These are phyloP conservation scores for Nematolebias whitei DNA, from an alignment of 2,113 vertebrate genomes.

Conservation along the genomic window DNA sequence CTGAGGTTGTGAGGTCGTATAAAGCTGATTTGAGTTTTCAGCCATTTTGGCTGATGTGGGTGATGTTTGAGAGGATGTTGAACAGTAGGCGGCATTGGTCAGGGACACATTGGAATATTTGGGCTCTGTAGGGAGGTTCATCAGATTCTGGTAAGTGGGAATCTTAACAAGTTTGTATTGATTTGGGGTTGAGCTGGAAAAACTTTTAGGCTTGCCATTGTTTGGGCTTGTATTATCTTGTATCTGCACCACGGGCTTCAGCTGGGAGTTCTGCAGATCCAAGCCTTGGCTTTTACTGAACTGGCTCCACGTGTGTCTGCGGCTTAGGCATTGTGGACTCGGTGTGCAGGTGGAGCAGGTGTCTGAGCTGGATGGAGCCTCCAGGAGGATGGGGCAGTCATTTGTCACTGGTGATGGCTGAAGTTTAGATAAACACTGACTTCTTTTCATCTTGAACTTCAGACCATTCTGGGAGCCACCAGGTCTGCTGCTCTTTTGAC, in stretches of 20 bases:
- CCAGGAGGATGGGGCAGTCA: slow-evolving; percentile 82
- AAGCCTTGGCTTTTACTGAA: slow-evolving; percentile 64
- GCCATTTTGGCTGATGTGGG: slow-evolving; percentile 66
- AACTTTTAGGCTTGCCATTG: slow-evolving; percentile 20
- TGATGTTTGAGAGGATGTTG: slow-evolving; percentile 71
- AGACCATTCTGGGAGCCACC: slow-evolving; percentile 22
- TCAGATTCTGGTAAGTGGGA: slow-evolving; percentile 59
- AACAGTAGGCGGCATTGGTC: slow-evolving; percentile 76
- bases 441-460: slow-evolving; percentile 58
- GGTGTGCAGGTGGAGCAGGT: slow-evolving; percentile 89
- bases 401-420: slow-evolving; percentile 84
- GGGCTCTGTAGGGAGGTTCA: slow-evolving; percentile 42
- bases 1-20: slow-evolving; percentile 16
- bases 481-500: slow-evolving; percentile 81
- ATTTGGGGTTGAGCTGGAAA: slow-evolving; percentile 10
- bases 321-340: slow-evolving; percentile 52
- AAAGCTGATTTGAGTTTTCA: slow-evolving; percentile 27
- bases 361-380: slow-evolving; percentile 82
- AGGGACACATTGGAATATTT: slow-evolving; percentile 46
- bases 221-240: slow-evolving; percentile 32
- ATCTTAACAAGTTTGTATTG: slow-evolving; percentile 38
- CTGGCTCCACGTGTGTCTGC: slow-evolving; percentile 54
- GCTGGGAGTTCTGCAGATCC: slow-evolving; percentile 14
- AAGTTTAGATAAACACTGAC: slow-evolving; percentile 74
- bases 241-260: slow-evolving; percentile 4